These are phyloP conservation scores for Aethina tumida DNA, from an alignment of 1,140 invertebrate species.

Conservation along the genomic window DNA sequence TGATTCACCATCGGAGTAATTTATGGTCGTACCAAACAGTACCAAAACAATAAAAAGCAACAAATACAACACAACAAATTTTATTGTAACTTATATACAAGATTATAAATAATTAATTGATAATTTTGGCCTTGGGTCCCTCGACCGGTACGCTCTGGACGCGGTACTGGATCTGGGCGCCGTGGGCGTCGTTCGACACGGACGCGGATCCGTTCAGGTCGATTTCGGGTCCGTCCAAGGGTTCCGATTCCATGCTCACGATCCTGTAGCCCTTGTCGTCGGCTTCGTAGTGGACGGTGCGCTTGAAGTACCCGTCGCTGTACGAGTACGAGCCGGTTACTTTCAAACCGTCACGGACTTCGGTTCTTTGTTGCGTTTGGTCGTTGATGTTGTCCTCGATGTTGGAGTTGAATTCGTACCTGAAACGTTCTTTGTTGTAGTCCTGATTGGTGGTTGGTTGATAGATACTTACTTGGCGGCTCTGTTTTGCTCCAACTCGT, in stretches of 20 bases:
- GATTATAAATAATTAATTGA: too few species aligned
- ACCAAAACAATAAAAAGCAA: too few species aligned
- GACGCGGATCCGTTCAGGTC: slow-evolving; percentile 39
- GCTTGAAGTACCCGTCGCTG: slow-evolving; percentile 43
- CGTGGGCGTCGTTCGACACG: slow-evolving; percentile 34
- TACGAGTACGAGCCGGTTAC: slow-evolving; percentile 45
- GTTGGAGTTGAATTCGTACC: slow-evolving; percentile 40
- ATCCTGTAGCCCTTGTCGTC: slow-evolving; percentile 50
- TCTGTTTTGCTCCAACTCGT: slow-evolving; percentile 23
- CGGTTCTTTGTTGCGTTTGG: slow-evolving; percentile 36
- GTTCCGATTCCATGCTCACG: slow-evolving; percentile 26
- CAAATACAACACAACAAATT: too few species aligned
- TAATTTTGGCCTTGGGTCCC: slow-evolving; percentile 23
- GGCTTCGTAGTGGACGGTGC: slow-evolving; percentile 45
- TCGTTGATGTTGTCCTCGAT: slow-evolving; percentile 45
- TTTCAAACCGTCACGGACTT: slow-evolving; percentile 41
- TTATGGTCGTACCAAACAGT: too few species aligned
- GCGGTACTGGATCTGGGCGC: slow-evolving; percentile 30
- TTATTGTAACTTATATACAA: too few species aligned
- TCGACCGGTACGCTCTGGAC: slow-evolving; percentile 29
- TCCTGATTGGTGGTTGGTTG: not conserved
- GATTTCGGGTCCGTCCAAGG: slow-evolving; percentile 38
- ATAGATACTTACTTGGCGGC: slow-evolving; percentile 18
- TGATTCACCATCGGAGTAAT: too few species aligned
- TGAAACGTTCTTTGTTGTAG: slow-evolving; percentile 5